Percentiles rank a stretch among this genome's conserved stretches.
phyloP scores from a whole-genome alignment of 1,140 invertebrate species.

The Lepidurus arcticus region DNA sequence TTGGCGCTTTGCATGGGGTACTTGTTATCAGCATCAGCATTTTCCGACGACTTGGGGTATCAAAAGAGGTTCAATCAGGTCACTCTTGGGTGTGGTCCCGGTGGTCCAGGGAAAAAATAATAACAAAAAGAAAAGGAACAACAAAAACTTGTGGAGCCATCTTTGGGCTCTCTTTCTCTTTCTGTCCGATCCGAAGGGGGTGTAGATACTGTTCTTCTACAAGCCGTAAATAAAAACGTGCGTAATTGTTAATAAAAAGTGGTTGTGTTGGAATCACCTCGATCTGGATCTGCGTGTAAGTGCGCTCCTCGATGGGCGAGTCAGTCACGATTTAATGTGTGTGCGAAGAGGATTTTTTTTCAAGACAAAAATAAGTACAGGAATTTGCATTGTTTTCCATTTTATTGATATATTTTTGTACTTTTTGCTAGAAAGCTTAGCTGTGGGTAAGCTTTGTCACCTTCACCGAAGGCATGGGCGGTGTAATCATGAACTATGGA shows the following conservation, averaged over 20 bases:
- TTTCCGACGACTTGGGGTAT: background rate
- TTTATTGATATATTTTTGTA: background rate
- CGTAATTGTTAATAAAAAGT: background rate
- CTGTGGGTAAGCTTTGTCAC: background rate
- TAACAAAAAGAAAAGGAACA: background rate
- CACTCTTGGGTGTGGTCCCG: background rate
- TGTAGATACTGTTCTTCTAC: background rate
- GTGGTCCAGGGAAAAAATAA: background rate
- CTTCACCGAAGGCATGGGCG: conserved; percentile 7
- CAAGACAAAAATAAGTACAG: background rate
- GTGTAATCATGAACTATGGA: background rate
- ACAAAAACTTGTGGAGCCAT: background rate
- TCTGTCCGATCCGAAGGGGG: background rate
- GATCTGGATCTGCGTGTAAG: background rate
- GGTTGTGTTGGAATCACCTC: background rate
- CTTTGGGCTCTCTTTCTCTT: conserved; percentile 1
- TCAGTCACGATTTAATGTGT: background rate
- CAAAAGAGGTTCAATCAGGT: conserved; percentile 1
- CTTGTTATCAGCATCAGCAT: background rate
- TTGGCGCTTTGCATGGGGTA: too few species aligned
- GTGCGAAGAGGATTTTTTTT: background rate
- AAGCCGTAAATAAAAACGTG: background rate
- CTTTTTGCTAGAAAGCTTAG: background rate
- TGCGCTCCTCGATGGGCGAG: background rate
- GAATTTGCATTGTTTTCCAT: background rate